phyloP scores from a whole-genome alignment of 2,888 invertebrate species.

The Cosmopolites sordidus region DNA sequence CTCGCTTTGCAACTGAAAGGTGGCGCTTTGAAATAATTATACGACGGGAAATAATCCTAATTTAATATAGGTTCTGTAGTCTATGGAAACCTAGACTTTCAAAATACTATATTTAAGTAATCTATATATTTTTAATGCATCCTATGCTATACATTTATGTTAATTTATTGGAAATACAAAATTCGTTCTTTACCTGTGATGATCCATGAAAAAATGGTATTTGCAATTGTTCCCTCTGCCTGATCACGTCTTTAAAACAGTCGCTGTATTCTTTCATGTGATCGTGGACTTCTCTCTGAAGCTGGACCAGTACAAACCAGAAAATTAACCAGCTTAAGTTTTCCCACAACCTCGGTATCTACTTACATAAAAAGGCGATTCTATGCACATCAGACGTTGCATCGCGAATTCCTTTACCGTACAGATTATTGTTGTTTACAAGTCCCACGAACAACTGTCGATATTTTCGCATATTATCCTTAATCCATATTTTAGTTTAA shows the following conservation, averaged over 20 bases:
- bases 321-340: neutral
- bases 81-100: too few species aligned
- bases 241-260: constrained; percentile 39
- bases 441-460: neutral
- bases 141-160: too few species aligned
- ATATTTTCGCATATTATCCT: neutral
- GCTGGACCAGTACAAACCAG: constrained; percentile 22
- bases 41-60: too few species aligned
- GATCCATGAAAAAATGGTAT: constrained; percentile 42
- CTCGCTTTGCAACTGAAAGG: too few species aligned
- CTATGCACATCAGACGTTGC: constrained; percentile 31
- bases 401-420: constrained; percentile 15
- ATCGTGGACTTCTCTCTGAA: constrained; percentile 36
- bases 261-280: constrained; percentile 41
- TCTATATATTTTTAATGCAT: constrained; percentile 6
- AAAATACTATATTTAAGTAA: too few species aligned
- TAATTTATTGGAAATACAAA: constrained; percentile 5
- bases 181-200: constrained; percentile 43
- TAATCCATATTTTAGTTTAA: neutral
- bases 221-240: constrained; percentile 37
- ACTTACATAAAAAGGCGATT: constrained; percentile 39
- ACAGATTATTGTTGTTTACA: neutral
- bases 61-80: too few species aligned
- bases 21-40: too few species aligned
- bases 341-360: neutral